A percentile compares a stretch with the other conserved stretches of the same genome.
These are phyloP conservation scores for Lepus europaeus DNA, from an alignment of 2,113 vertebrate species.

Conservation along the genomic window DNA sequence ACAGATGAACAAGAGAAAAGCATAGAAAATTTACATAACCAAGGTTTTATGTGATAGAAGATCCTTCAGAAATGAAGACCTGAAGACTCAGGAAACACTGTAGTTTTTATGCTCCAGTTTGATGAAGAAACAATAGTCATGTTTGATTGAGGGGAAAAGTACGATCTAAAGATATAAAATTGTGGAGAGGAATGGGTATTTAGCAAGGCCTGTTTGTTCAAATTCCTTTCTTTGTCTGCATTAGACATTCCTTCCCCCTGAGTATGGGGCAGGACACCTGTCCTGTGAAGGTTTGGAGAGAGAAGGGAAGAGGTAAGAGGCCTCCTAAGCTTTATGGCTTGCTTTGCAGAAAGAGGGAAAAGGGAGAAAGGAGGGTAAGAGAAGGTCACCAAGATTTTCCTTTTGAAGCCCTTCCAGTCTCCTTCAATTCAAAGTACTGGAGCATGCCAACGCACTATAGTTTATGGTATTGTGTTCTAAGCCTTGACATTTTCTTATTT, in stretches of 20 bases:
- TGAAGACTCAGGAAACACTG: not conserved
- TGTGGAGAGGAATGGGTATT: not conserved
- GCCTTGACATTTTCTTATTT: not conserved
- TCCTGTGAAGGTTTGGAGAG: not conserved
- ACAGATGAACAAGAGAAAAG: not conserved
- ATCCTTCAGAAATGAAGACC: constrained; percentile 11
- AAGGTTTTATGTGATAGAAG: not conserved
- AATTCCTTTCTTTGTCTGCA: not conserved
- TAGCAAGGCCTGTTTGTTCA: not conserved
- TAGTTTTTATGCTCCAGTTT: not conserved
- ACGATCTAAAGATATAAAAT: not conserved
- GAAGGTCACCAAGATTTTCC: not conserved
- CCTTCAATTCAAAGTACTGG: not conserved
- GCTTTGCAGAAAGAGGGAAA: not conserved
- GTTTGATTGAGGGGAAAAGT: not conserved
- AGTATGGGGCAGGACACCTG: not conserved
- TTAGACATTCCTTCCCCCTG: not conserved
- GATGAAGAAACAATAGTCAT: not conserved
- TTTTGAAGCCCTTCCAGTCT: not conserved
- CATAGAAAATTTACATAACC: not conserved
- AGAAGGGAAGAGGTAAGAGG: too few relatives aligned
- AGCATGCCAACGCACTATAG: not conserved
- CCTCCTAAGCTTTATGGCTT: not conserved
- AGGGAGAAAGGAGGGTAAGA: not conserved
- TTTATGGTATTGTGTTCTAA: not conserved